These are phyloP conservation scores for Gobio gobio DNA, from an alignment of 2,113 vertebrate species.

Conservation along the genomic window DNA sequence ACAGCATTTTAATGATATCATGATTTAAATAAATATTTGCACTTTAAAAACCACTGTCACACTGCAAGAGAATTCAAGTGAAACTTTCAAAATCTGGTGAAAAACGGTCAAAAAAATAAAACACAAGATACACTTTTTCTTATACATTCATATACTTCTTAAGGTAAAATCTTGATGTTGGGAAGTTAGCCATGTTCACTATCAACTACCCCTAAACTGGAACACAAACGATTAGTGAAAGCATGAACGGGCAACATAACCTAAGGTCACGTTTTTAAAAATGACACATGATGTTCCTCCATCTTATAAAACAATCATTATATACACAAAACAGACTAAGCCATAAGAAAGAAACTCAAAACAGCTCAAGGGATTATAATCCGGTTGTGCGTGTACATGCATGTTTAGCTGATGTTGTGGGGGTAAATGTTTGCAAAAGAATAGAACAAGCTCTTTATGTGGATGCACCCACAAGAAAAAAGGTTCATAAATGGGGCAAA, in stretches of 20 bases:
- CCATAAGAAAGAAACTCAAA: not conserved
- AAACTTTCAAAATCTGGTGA: not conserved
- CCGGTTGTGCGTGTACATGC: not conserved
- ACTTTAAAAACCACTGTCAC: not conserved
- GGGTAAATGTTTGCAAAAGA: not conserved
- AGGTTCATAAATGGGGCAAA: not conserved
- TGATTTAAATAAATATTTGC: not conserved
- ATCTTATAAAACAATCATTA: not conserved
- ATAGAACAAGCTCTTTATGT: not conserved
- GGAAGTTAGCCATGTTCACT: not conserved
- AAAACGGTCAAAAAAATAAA: not conserved
- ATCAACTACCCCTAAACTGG: not conserved
- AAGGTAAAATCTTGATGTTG: not conserved
- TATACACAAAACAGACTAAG: not conserved
- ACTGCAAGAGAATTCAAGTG: too few species aligned
- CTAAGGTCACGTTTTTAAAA: not conserved
- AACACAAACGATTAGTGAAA: not conserved
- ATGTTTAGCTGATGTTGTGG: not conserved
- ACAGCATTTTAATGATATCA: not conserved
- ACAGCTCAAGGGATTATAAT: not conserved
- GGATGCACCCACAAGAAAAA: not conserved
- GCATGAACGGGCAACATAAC: not conserved
- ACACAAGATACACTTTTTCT: not conserved
- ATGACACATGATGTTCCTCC: not conserved
- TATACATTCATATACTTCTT: not conserved